phyloP scores from a whole-genome alignment of 2,888 invertebrate species.

The Ormia ochracea region DNA sequence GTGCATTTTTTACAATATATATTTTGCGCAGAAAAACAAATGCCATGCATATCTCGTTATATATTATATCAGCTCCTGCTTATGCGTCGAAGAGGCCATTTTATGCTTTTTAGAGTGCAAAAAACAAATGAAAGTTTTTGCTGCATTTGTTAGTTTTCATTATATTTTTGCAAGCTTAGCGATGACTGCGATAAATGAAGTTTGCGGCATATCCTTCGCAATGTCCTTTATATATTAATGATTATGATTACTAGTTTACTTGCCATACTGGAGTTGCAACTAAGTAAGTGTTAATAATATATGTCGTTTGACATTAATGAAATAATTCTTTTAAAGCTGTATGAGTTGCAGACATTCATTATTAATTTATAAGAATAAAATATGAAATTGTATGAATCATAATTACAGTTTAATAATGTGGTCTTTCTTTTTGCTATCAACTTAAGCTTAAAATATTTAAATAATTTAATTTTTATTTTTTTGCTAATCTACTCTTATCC shows the following conservation, averaged over 20 bases:
- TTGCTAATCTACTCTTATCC: too few relatives aligned
- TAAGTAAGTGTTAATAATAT: conserved; percentile 56
- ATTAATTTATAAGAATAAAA: too few relatives aligned
- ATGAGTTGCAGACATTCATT: too few relatives aligned
- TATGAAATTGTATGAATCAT: too few relatives aligned
- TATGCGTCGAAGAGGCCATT: conserved; percentile 31
- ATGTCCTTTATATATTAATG: neutral
- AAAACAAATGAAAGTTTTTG: conserved; percentile 22
- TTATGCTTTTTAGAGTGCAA: conserved; percentile 28
- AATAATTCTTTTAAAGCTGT: too few relatives aligned
- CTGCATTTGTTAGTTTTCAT: neutral
- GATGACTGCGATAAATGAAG: neutral
- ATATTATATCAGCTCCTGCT: conserved; percentile 5
- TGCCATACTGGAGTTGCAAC: conserved; percentile 51
- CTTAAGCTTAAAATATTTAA: too few relatives aligned
- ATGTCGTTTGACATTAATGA: neutral
- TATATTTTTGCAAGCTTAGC: neutral
- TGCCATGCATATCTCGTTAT: neutral
- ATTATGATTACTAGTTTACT: neutral
- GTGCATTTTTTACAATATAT: conserved; percentile 17
- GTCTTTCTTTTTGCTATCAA: too few relatives aligned
- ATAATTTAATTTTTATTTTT: too few relatives aligned
- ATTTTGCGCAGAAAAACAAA: conserved; percentile 8
- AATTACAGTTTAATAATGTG: too few relatives aligned
- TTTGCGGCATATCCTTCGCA: neutral